These are phyloP conservation scores for Cirrhinus mrigala DNA, from an alignment of 2,797 vertebrate species.

Conservation along the genomic window DNA sequence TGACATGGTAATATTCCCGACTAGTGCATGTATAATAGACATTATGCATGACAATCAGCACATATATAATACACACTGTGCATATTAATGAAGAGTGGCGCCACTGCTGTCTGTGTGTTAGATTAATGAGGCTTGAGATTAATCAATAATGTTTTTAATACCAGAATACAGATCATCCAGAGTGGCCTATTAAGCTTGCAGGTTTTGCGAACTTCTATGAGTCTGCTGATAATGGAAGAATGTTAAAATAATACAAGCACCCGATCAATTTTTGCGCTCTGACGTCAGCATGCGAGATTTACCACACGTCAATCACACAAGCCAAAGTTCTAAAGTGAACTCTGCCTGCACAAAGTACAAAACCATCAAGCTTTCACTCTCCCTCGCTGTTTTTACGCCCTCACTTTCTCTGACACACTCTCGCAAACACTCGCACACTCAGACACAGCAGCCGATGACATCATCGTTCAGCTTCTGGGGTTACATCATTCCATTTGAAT, in stretches of 20 bases:
- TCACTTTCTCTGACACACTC: conserved; percentile 39
- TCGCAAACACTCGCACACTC: conserved; percentile 49
- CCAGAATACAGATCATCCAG: conserved; percentile 9
- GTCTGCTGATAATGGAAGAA: not conserved
- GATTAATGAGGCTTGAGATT: conserved; percentile 54
- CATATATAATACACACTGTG: conserved; percentile 41
- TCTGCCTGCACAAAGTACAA: conserved; percentile 13
- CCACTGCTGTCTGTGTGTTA: conserved; percentile 42
- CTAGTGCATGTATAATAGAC: conserved; percentile 33
- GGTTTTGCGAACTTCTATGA: not conserved
- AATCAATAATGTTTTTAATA: conserved; percentile 46
- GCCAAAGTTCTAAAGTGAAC: conserved; percentile 26
- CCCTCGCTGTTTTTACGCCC: conserved; percentile 8
- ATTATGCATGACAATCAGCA: conserved; percentile 43
- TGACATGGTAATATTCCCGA: not conserved
- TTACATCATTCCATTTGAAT: conserved; percentile 67
- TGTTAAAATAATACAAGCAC: not conserved
- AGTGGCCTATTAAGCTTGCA: not conserved
- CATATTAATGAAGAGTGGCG: conserved; percentile 54
- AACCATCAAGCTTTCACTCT: conserved; percentile 36
- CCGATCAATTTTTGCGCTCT: not conserved
- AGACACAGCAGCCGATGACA: conserved; percentile 52
- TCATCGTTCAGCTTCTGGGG: conserved; percentile 59
- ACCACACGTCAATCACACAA: conserved; percentile 17
- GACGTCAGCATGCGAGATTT: conserved; percentile 18